Base-by-base conservation (phyloP, 1,140 invertebrate species). In the Heliconius congener region DNA sequence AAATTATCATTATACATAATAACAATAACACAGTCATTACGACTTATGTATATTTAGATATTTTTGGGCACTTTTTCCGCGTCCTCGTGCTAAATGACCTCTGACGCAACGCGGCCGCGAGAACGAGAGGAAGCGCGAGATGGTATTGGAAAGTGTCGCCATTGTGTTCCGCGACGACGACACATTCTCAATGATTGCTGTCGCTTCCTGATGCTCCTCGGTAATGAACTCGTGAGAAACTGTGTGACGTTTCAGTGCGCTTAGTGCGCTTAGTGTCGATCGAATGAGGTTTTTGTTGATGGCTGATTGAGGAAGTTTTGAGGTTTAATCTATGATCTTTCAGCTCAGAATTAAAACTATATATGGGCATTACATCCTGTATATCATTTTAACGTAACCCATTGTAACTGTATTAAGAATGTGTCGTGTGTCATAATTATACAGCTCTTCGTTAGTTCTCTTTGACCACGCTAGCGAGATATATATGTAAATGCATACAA, bases 181-280 rank as follows among this genome's bases (percentile, higher is more conserved):
- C 57, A 27, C 60, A 66, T 16, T 66, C 60, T 9, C 60, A 18
- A 6, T 46, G 42, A 46, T 46, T n/a, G 60, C 27, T 30, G n/a
- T 57, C 9, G 60, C 60, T 66, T 66, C 60, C 60, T 66, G 27
- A 66, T 66, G 27, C 60, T 66, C 13, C 11, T 9, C 34, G 34
- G 34, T 8, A 66, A 66, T 66, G 60, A 66, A 66, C 60, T 66
- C 60, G 60, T 66, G 60, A 66, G 60, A 66, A 66, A 2, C 6
- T 66, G 27, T 27, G 27, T 60, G 55, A 60, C 55, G 55, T 60
- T 23, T 60, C 27, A 60, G 9, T 60, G 60, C n/a, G 16, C 3
- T 66, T 60, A 6, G 55, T 60, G 60, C 9, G 27, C 3, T 66
- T 66, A 13, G 60, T 66, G 27, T 30, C 27, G 27, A 66, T 66